Percentiles rank a stretch among this genome's conserved stretches.
phyloP scores from a whole-genome alignment of 2,113 vertebrate species.

The Dunckerocampus dactyliophorus region DNA sequence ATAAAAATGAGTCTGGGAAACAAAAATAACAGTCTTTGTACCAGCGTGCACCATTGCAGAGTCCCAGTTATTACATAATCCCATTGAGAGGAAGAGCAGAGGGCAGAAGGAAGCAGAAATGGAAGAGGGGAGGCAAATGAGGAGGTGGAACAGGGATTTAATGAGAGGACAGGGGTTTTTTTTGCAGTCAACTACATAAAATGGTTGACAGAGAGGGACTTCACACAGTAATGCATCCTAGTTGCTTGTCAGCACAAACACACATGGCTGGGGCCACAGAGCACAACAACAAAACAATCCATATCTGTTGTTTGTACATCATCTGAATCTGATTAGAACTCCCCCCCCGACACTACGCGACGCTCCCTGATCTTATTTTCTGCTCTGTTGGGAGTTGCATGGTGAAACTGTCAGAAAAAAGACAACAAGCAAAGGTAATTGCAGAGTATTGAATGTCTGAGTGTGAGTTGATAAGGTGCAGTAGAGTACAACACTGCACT shows the following conservation, averaged over 20 bases:
- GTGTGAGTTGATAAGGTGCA: background rate
- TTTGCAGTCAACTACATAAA: too few relatives aligned
- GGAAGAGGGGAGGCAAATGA: constrained; percentile 7
- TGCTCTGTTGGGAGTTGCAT: constrained; percentile 7
- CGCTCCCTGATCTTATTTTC: constrained; percentile 24
- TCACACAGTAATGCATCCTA: background rate
- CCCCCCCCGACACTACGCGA: background rate
- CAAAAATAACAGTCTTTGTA: constrained; percentile 37
- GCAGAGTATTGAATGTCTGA: constrained; percentile 2
- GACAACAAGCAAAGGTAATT: constrained; percentile 16
- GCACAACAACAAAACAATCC: background rate
- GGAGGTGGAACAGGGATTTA: background rate
- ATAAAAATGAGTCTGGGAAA: constrained; percentile 14
- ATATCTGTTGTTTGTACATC: background rate
- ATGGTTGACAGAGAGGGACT: background rate
- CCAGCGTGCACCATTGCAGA: constrained; percentile 10
- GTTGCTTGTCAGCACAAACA: background rate
- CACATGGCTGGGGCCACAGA: background rate
- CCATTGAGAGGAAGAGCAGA: constrained; percentile 20
- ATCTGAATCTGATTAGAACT: background rate
- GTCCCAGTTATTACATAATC: constrained; percentile 46
- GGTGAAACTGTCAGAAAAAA: constrained; percentile 7
- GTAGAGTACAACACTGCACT: too few relatives aligned
- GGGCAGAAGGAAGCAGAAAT: constrained; percentile 15
- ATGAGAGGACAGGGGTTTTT: background rate